Base-by-base conservation (phyloP, 2,888 invertebrate genomes). In the Anarsia innoxiella region DNA sequence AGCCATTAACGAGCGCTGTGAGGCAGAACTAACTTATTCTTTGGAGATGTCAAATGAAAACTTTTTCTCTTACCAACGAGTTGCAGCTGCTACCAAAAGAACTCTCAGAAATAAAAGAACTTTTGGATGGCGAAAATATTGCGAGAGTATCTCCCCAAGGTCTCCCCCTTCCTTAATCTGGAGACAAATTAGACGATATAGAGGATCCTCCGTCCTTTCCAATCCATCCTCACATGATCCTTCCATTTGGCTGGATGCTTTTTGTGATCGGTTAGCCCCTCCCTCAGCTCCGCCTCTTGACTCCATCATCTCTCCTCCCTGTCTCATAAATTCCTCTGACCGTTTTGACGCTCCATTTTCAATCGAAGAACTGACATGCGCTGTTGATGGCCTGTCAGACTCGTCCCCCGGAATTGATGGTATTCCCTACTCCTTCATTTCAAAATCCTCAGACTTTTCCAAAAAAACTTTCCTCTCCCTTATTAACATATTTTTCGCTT, bases 321-420 rank as follows among this genome's bases (percentile, higher is more conserved):
- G 2, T 10, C 11, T 11, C 10, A 10, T 12, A 15, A 12, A 6
- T 4, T 8, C 13, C 3, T 15, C 9, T 9, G 29, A 33, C 12
- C 5, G 4, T 12, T 15, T 36, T 2, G 31, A 36, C 16, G 26
- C 13, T 2, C 41, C 40, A 5, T 50, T 48, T 16, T 38, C 45
- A 10, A 26, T 40, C 10, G 29, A n/a, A 2, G 48, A 49, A 26
- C 23, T 45, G 1, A 2, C 23, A 8, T 12, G 3, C 8, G 41
- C 29, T 2, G 11, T 42, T 12, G n/a, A 12, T 11, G 33, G 34
- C 4, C 32, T 49, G 1, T n/a, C 6, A 2, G 41, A 46, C 15
- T 35, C 45, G 3, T 28, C 44, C n/a, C 46, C 48, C 2, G 42
- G 48, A 1, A 31, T 19, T 15, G 46, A 45, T 41, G 42, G 44